Evolutionary conservation across 2,113 vertebrate genomes (phyloP), one percentile per base, ranked within the genome.

Genomic region (Colistium nudipinnis): DNA sequence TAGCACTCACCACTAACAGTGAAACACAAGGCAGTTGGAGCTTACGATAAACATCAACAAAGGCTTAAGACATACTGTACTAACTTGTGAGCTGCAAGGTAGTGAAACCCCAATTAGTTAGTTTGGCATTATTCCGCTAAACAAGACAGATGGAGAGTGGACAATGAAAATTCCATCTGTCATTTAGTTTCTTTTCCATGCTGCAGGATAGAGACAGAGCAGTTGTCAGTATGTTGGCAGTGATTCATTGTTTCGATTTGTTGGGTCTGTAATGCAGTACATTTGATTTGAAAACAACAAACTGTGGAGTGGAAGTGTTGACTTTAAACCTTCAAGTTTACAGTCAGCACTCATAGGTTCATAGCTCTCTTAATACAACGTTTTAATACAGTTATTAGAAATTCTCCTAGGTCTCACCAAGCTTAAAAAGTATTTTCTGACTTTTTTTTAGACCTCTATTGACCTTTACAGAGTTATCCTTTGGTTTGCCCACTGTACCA

Each of bases 161-260:
- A 38, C n/a, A 2, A 6, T 49, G 45, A 36, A 56, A 71, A 11
- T 31, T 7, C 30, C 4, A 17, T 51, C 7, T 51, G 2, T 51
- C 25, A 17, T 1, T 22, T 31, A 7, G 19, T 22, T 19, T 36
- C 11, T 7, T 38, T 10, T 60, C 56, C 25, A 4, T 14, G 41
- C 41, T 49, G 24, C 9, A 65, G 81, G 72, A 73, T 41, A 35
- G 61, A 67, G n/a, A 25, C 61, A 12, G 7, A 1, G 17, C 25
- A 11, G 53, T 6, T 17, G 1, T 76, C 30, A 24, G 45, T 7
- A 1, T 16, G 59, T 47, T 63, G 45, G 57, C 57, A 60, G 31
- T 6, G 38, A 27, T 31, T 19, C 48, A 7, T n/a, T 64, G 52
- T 41, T 62, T 30, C 5, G 44, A 41, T 52, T 6, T 25, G 27